Percentiles rank a stretch among this genome's conserved stretches.
These are phyloP conservation scores for Zhuqinia jingwanae DNA, from an alignment of 2,888 invertebrate genomes.

Conservation along the genomic window DNA sequence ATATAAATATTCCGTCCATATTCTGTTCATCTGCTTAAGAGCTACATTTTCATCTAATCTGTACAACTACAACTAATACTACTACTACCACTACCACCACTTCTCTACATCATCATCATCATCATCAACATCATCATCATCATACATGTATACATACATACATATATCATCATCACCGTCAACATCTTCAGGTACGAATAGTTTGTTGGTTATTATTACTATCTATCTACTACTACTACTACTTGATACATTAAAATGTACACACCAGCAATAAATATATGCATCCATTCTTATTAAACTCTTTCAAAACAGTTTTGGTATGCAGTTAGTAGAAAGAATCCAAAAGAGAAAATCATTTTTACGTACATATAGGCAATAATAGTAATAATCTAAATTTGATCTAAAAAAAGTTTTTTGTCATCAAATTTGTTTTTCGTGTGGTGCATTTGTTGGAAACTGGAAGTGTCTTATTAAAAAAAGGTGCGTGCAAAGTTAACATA, in stretches of 20 bases:
- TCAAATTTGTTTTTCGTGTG: not conserved
- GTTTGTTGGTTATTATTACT: not conserved
- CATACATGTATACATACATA: not conserved
- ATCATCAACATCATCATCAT: constrained; percentile 19
- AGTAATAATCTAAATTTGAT: not conserved
- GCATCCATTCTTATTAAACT: constrained; percentile 19
- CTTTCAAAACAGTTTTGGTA: constrained; percentile 33
- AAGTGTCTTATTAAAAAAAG: not conserved
- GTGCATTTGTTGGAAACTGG: not conserved
- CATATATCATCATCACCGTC: not conserved
- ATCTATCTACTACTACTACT: too few species aligned
- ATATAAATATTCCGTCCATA: constrained; percentile 65
- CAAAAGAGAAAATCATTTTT: constrained; percentile 30
- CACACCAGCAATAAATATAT: not conserved
- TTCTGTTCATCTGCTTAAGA: constrained; percentile 64
- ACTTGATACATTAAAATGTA: constrained; percentile 13
- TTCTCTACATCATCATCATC: constrained; percentile 13
- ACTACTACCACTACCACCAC: not conserved
- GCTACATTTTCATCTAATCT: constrained; percentile 45
- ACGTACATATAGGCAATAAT: too few species aligned
- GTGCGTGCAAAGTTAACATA: too few species aligned
- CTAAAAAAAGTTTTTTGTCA: not conserved
- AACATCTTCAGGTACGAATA: constrained; percentile 56
- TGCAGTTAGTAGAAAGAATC: not conserved
- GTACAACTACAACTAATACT: not conserved